Percentiles rank a stretch among this genome's conserved stretches.
phyloP scores from a whole-genome alignment of 2,888 invertebrate genomes.

The Saturnia pavonia region DNA sequence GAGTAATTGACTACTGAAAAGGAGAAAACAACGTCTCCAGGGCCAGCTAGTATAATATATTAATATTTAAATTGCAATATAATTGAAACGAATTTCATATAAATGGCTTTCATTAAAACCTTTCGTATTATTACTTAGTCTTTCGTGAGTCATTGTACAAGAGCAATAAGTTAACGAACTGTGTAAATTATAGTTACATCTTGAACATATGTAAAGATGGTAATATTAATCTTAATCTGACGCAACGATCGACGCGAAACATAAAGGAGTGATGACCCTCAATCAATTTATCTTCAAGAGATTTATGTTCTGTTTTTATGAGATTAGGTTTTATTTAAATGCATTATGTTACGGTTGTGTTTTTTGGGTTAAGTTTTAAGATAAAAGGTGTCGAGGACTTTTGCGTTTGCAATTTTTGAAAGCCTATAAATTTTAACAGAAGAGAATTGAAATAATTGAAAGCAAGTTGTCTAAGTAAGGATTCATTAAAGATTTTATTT shows the following conservation, averaged over 20 bases:
- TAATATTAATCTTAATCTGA: conserved; percentile 24
- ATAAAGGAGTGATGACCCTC: background rate
- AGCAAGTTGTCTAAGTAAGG: background rate
- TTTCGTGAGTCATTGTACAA: conserved; percentile 2
- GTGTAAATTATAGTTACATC: conserved; percentile 25
- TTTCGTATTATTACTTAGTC: background rate
- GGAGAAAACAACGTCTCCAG: no score
- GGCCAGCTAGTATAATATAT: no score
- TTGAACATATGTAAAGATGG: conserved; percentile 64
- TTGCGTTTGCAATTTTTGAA: background rate
- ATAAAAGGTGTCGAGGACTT: conserved; percentile 6
- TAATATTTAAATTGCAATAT: no score
- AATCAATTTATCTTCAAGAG: conserved; percentile 11
- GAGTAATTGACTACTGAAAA: no score
- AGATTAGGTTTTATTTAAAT: background rate
- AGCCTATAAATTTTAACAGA: background rate
- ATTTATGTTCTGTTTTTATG: conserved; percentile 2
- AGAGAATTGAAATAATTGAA: background rate
- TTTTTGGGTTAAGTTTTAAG: background rate
- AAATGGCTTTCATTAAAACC: background rate
- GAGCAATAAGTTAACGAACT: conserved; percentile 7
- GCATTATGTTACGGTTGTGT: conserved; percentile 30
- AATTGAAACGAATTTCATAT: background rate
- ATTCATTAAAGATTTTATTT: no score
- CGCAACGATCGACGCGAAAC: conserved; percentile 1